Evolutionary conservation across 2,113 vertebrate genomes (phyloP).

Genomic region (Salvator merianae): DNA sequence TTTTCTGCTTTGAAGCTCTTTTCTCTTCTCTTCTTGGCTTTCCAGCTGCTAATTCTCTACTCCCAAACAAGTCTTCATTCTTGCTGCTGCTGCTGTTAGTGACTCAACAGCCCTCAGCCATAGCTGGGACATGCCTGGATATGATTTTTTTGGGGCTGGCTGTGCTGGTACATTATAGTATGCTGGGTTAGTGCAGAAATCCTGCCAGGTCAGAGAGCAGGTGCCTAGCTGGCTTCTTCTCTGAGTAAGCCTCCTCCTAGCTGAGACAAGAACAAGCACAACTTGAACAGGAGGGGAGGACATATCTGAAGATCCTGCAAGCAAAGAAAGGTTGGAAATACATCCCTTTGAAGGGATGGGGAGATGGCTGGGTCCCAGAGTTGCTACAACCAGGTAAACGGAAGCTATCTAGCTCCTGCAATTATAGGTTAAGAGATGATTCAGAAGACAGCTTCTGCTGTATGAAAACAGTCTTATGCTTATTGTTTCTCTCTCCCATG

Average conservation of each 20-base stretch:
- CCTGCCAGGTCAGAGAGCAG: constrained; percentile 62
- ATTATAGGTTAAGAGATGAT: background rate
- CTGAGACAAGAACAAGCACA: background rate
- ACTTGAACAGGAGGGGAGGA: background rate
- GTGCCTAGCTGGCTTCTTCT: constrained; percentile 56
- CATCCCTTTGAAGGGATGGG: background rate
- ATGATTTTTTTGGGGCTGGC: constrained; percentile 73
- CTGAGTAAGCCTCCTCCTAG: constrained; percentile 21
- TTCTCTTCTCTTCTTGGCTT: background rate
- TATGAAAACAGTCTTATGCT: background rate
- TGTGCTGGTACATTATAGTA: constrained; percentile 74
- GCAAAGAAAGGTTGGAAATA: background rate
- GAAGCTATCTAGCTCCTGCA: background rate
- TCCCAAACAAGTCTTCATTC: constrained; percentile 16
- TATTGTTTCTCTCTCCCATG: background rate
- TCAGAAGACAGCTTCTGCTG: background rate
- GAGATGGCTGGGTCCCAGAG: background rate
- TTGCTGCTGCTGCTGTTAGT: constrained; percentile 46
- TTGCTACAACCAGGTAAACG: background rate
- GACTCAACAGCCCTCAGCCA: constrained; percentile 60
- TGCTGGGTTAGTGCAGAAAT: constrained; percentile 77
- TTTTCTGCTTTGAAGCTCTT: background rate
- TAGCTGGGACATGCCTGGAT: constrained; percentile 66
- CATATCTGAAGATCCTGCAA: background rate
- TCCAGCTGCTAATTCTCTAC: background rate